Conservation (phyloP, 1,140 invertebrate genomes). For the Euborellia annulipes region DNA sequence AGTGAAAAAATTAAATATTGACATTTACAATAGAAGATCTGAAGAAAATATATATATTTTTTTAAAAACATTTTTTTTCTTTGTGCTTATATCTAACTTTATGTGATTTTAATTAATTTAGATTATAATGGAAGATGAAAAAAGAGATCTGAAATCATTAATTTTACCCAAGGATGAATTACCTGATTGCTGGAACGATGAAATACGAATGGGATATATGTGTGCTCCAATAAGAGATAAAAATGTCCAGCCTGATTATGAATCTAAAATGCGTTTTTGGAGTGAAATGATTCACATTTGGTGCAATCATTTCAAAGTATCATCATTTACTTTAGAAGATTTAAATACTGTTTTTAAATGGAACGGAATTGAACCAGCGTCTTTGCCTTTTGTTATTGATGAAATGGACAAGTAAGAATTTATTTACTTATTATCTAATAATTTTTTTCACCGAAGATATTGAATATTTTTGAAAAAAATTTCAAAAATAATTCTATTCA, state of each 20-base stretch:
- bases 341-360: slow-evolving; percentile 41
- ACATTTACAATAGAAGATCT: no score
- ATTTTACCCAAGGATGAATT: slow-evolving; percentile 14
- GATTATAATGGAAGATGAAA: neutral
- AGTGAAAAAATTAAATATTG: no score
- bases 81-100: no score
- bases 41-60: no score
- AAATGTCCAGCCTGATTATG: slow-evolving; percentile 46
- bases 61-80: no score
- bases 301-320: slow-evolving; percentile 33
- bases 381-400: slow-evolving; percentile 42
- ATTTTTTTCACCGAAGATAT: no score
- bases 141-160: no score
- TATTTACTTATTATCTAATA: no score
- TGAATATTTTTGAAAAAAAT: no score
- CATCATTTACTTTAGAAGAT: slow-evolving; percentile 38
- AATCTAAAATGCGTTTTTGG: slow-evolving; percentile 61
- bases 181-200: slow-evolving; percentile 47
- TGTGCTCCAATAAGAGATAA: slow-evolving; percentile 49
- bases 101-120: no score
- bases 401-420: slow-evolving; percentile 33
- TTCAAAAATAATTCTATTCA: no score
- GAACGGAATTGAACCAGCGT: slow-evolving; percentile 39
- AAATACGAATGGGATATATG: slow-evolving; percentile 46
- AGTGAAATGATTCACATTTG: slow-evolving; percentile 41